phyloP scores from a whole-genome alignment of 2,888 invertebrate species.

The Eupithecia subfuscata region DNA sequence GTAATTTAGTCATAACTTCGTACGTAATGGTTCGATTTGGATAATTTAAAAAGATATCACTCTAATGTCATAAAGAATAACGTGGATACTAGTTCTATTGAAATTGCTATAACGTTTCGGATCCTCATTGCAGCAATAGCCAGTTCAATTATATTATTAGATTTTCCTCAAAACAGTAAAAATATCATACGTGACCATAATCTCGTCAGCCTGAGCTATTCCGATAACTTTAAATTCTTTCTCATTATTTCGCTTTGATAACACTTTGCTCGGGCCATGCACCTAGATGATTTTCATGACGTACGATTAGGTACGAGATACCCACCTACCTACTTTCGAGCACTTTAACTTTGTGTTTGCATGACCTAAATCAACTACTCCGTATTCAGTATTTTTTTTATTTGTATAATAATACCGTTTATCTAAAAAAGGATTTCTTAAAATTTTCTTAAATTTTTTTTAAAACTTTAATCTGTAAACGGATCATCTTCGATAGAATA shows the following conservation, averaged over 20 bases:
- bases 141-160: not conserved
- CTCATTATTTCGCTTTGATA: slow-evolving; percentile 29
- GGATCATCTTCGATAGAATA: not conserved
- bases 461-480: not conserved
- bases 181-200: slow-evolving; percentile 26
- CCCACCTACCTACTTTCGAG: not conserved
- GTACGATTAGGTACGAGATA: not conserved
- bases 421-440: not conserved
- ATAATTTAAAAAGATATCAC: too few species aligned
- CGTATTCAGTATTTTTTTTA: too few species aligned
- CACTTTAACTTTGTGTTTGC: not conserved
- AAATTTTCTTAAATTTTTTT: not conserved
- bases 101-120: too few species aligned
- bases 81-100: too few species aligned
- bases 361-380: slow-evolving; percentile 13
- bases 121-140: not conserved
- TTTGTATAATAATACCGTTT: not conserved
- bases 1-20: too few species aligned
- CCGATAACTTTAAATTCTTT: not conserved
- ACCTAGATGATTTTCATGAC: slow-evolving; percentile 20
- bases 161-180: not conserved
- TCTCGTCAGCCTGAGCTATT: slow-evolving; percentile 14
- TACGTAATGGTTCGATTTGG: too few species aligned
- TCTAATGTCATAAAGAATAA: too few species aligned
- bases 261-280: slow-evolving; percentile 25